Evolutionary conservation across 2,888 invertebrate species (phyloP), one percentile per base, ranked within the genome.

Genomic region (Folsomia manolachei): DNA sequence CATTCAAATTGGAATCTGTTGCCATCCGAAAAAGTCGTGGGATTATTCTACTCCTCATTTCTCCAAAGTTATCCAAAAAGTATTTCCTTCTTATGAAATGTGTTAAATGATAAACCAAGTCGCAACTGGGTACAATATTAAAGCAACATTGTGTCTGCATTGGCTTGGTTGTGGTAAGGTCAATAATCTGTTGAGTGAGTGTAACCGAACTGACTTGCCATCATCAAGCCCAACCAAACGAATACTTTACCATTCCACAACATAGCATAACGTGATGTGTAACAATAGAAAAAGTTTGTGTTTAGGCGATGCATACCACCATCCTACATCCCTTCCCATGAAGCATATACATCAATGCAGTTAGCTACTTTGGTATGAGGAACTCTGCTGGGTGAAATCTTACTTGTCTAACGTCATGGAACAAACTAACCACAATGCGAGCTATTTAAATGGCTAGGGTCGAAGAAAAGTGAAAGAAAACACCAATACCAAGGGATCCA

Each of bases 111-210:
- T 9, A 9, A 39, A 39, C 7, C 39, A 14, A 39, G 14, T 39
- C 39, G n/a, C 39, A 39, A 4, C 39, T 9, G 39, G 7, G 39
- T 39, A 39, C 39, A 14, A 39, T 39, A 39, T 39, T 4, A 65
- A 14, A 27, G n/a, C 27, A 21, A 25, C 27, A 27, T 65, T 65
- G 19, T n/a, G 23, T 24, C 4, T 63, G n/a, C 21, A 65, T 65
- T 26, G 65, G 27, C 21, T 65, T 26, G 65, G 27, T 27, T 26
- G 27, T 23, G 4, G 65, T 27, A 65, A 65, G 65, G 65, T 65
- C 65, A 65, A 65, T 65, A 65, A 65, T 65, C 65, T 27, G 27
- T 4, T 21, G 26, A 63, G 63, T 23, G 63, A 63, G 63, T 18
- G 63, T 24, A 25, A 9, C 18, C 14, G 39, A 4, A 39, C 39